phyloP scores from a whole-genome alignment of 2,888 invertebrate species.

The Pristionchus entomophagus region DNA sequence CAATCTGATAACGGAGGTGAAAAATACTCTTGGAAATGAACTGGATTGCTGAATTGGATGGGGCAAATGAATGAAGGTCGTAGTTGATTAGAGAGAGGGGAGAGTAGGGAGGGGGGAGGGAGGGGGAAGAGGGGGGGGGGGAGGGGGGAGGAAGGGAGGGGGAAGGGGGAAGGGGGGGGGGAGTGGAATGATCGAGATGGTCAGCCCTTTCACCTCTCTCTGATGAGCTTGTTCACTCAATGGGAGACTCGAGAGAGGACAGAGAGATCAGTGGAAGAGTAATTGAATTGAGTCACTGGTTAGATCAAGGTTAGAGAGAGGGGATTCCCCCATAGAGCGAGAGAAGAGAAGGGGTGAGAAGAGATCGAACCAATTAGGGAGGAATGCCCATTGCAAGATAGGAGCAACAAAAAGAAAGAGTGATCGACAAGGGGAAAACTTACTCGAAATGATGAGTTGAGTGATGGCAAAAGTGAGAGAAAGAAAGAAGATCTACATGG shows the following conservation, averaged over 20 bases:
- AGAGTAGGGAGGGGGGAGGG: constrained; percentile 37
- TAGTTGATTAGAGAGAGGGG: background rate
- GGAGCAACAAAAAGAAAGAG: background rate
- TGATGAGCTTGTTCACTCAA: background rate
- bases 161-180: background rate
- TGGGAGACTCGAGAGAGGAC: background rate
- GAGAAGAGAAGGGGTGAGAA: background rate
- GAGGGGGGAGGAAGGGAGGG: background rate
- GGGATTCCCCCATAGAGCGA: background rate
- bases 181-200: background rate
- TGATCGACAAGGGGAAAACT: background rate
- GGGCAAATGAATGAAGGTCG: background rate
- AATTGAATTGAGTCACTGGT: constrained; percentile 13
- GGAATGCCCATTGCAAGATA: background rate
- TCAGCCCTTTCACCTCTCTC: background rate
- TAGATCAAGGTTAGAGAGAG: constrained; percentile 17
- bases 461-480: constrained; percentile 26
- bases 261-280: constrained; percentile 35
- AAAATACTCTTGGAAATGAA: background rate
- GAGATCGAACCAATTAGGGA: background rate
- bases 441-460: background rate
- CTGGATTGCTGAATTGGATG: background rate
- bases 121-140: constrained; percentile 36
- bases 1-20: background rate
- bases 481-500: constrained; percentile 38